phyloP scores from a whole-genome alignment of 2,113 vertebrate genomes.

The Prinia subflava region DNA sequence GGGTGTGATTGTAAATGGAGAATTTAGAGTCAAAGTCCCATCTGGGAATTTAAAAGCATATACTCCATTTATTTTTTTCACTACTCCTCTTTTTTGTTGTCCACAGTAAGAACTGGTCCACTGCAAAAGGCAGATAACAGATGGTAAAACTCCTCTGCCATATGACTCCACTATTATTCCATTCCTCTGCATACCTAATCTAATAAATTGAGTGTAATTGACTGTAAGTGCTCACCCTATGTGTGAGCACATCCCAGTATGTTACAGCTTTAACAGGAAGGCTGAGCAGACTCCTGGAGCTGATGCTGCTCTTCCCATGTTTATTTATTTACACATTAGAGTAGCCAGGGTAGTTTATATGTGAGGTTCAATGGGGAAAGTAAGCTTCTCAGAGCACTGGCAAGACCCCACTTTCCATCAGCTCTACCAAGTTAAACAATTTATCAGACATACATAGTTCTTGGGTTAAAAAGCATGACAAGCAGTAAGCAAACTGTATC shows the following conservation, averaged over 20 bases:
- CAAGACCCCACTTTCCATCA: neutral
- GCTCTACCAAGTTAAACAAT: neutral
- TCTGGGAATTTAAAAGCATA: neutral
- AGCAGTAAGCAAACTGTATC: neutral
- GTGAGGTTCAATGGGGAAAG: neutral
- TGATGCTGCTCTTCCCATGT: neutral
- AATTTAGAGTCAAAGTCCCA: neutral
- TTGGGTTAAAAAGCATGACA: neutral
- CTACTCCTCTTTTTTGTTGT: neutral
- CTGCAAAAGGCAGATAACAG: conserved; percentile 44
- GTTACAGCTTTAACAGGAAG: neutral
- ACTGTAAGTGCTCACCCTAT: neutral
- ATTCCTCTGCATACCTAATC: conserved; percentile 20
- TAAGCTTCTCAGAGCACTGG: neutral
- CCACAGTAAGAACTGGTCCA: neutral
- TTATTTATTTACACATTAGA: neutral
- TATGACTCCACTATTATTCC: conserved; percentile 38
- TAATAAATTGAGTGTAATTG: conserved; percentile 48
- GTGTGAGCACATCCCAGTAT: neutral
- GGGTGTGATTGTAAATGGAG: neutral
- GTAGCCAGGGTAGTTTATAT: neutral
- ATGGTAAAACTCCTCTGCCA: conserved; percentile 24
- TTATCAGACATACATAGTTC: neutral
- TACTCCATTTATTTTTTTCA: neutral
- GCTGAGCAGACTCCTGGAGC: neutral